Percentiles rank a stretch among this genome's conserved stretches.
phyloP scores from a whole-genome alignment of 2,888 invertebrate genomes.

The Clunio marinus region DNA sequence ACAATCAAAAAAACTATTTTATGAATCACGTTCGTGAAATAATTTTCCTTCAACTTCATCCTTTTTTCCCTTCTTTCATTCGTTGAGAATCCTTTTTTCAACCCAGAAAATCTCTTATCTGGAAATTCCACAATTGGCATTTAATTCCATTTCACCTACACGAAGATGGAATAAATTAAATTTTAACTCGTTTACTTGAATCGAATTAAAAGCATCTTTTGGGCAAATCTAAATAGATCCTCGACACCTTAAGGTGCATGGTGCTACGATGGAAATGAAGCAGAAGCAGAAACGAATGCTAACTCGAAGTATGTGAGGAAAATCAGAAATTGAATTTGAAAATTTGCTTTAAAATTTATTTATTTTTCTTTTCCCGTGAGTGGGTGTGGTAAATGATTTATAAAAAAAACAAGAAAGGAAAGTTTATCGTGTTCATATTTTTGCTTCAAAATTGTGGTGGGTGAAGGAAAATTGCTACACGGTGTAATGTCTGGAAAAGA shows the following conservation, averaged over 20 bases:
- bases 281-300: neutral
- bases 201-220: slow-evolving; percentile 16
- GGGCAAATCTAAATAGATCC: neutral
- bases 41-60: neutral
- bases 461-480: too few species aligned
- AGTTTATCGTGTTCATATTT: neutral
- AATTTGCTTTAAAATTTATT: slow-evolving; percentile 6
- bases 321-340: slow-evolving; percentile 10
- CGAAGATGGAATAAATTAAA: slow-evolving; percentile 34
- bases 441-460: too few species aligned
- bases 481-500: too few species aligned
- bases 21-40: slow-evolving; percentile 14
- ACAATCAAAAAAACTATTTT: slow-evolving; percentile 25
- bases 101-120: slow-evolving; percentile 1
- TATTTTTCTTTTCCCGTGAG: too few species aligned
- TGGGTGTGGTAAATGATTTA: too few species aligned
- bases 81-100: neutral
- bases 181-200: slow-evolving; percentile 26
- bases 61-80: neutral
- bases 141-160: slow-evolving; percentile 35
- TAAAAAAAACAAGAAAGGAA: neutral
- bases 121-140: slow-evolving; percentile 26
- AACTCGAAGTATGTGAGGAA: neutral
- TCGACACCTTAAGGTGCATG: neutral
- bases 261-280: neutral